Percentiles rank a stretch among this genome's conserved stretches.
These are phyloP conservation scores for Acanthoscelides obtectus DNA, from an alignment of 2,888 invertebrate genomes.

Conservation along the genomic window DNA sequence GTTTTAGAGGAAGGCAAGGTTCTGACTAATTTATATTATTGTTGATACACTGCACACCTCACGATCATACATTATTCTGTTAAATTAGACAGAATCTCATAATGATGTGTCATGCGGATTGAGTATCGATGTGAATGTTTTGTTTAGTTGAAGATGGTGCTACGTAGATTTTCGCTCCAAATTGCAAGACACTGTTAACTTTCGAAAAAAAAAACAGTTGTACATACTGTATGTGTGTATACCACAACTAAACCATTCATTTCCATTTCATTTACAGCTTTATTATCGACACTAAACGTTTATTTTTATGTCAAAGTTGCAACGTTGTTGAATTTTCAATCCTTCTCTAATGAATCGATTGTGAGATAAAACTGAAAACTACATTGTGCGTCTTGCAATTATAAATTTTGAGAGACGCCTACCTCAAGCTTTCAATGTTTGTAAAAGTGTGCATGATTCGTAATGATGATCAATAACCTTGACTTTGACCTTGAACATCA, in stretches of 20 bases:
- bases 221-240: too few species aligned
- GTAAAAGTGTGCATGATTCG: not conserved
- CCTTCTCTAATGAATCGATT: too few species aligned
- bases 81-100: not conserved
- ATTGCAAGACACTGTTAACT: not conserved
- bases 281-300: too few species aligned
- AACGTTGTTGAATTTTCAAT: too few species aligned
- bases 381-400: not conserved
- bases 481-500: too few species aligned
- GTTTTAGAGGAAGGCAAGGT: not conserved
- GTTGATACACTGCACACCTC: not conserved
- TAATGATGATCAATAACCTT: too few species aligned
- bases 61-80: not conserved
- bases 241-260: too few species aligned
- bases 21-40: not conserved
- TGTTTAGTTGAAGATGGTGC: not conserved
- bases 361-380: too few species aligned
- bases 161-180: constrained; percentile 8
- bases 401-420: not conserved
- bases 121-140: not conserved
- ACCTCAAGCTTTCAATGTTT: not conserved
- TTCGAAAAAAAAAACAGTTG: not conserved
- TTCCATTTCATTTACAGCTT: too few species aligned
- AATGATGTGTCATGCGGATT: not conserved
- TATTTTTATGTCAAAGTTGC: too few species aligned